Conservation (phyloP, 2,888 invertebrate species). For the Thymelicus sylvestris region DNA sequence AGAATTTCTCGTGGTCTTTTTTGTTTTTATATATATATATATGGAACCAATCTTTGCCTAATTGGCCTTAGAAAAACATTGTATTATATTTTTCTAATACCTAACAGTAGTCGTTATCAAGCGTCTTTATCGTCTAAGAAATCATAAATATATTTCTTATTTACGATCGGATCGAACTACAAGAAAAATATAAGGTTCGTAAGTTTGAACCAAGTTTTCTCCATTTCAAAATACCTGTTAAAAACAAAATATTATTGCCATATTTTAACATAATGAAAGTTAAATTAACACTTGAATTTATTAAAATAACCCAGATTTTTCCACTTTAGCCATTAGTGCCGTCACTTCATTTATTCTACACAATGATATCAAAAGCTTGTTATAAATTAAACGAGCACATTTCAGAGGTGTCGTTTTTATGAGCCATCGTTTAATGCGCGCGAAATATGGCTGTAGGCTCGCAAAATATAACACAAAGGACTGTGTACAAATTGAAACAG, state of each 20-base stretch:
- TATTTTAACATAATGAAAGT: too few relatives aligned
- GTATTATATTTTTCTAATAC: too few relatives aligned
- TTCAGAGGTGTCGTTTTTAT: slow-evolving; percentile 34
- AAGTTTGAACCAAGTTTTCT: too few relatives aligned
- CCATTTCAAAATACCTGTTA: too few relatives aligned
- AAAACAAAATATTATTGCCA: too few relatives aligned
- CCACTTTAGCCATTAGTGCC: slow-evolving; percentile 1
- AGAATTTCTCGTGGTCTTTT: slow-evolving; percentile 8
- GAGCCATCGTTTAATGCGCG: slow-evolving; percentile 29
- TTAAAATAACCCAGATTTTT: background rate
- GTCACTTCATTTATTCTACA: slow-evolving; percentile 21
- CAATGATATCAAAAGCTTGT: slow-evolving; percentile 30
- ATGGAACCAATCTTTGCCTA: background rate
- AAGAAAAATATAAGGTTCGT: too few relatives aligned
- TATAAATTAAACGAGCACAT: slow-evolving; percentile 35
- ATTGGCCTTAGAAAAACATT: too few relatives aligned
- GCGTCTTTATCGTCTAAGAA: too few relatives aligned
- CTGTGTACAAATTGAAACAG: background rate
- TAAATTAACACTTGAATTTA: too few relatives aligned
- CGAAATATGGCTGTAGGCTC: slow-evolving; percentile 24
- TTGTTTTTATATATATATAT: background rate
- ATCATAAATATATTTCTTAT: too few relatives aligned
- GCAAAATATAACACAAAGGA: slow-evolving; percentile 11
- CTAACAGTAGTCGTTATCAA: too few relatives aligned
- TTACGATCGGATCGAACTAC: too few relatives aligned